Percentiles rank a stretch among this genome's conserved stretches.
phyloP scores from a whole-genome alignment of 2,113 vertebrate genomes.

The Pelodiscus sinensis region DNA sequence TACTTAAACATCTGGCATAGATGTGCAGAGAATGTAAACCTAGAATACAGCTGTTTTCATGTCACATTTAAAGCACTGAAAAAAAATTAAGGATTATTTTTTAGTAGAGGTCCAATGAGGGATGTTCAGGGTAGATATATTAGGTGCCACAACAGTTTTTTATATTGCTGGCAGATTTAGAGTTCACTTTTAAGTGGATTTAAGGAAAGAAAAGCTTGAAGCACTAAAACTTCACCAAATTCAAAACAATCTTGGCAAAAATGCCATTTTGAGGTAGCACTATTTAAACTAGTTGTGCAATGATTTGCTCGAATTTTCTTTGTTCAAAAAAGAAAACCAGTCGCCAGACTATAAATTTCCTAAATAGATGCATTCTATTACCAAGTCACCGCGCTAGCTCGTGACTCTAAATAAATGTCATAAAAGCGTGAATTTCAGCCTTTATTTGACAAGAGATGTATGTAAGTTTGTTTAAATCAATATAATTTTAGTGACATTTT shows the following conservation, averaged over 20 bases:
- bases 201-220: slow-evolving; percentile 78
- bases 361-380: slow-evolving; percentile 69
- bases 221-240: slow-evolving; percentile 78
- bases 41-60: slow-evolving; percentile 71
- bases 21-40: slow-evolving; percentile 75
- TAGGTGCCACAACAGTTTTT: slow-evolving; percentile 77
- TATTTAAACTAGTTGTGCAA: slow-evolving; percentile 83
- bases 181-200: slow-evolving; percentile 74
- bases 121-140: slow-evolving; percentile 76
- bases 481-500: slow-evolving; percentile 79
- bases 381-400: slow-evolving; percentile 79
- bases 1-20: slow-evolving; percentile 76
- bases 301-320: slow-evolving; percentile 79
- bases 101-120: slow-evolving; percentile 72
- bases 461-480: slow-evolving; percentile 80
- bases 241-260: slow-evolving; percentile 74
- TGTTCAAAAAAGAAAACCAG: slow-evolving; percentile 79
- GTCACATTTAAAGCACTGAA: slow-evolving; percentile 79
- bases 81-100: slow-evolving; percentile 71
- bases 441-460: slow-evolving; percentile 80
- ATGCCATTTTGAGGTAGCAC: slow-evolving; percentile 78
- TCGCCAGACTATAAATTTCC: slow-evolving; percentile 85
- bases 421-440: slow-evolving; percentile 77
- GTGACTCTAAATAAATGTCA: slow-evolving; percentile 85
- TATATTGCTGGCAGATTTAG: slow-evolving; percentile 76